Percentiles rank a stretch among this genome's conserved stretches.
phyloP scores from a whole-genome alignment of 2,113 vertebrate genomes.

The Thunnus thynnus region DNA sequence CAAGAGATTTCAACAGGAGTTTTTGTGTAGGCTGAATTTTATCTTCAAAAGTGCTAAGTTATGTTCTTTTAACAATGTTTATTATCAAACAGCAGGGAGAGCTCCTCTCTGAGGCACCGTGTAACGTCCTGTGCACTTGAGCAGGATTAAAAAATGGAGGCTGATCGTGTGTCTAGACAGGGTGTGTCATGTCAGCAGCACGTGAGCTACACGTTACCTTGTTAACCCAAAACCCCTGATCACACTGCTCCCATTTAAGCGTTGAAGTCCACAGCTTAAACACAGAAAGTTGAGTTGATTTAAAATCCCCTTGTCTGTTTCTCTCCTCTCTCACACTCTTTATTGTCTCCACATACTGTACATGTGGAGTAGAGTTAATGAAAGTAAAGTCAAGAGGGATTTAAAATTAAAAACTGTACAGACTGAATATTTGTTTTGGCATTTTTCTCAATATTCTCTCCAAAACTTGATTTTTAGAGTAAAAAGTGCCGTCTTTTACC shows the following conservation, averaged over 20 bases:
- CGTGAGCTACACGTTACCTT: constrained; percentile 10
- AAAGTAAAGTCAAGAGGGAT: too few species aligned
- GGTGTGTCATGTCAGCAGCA: constrained; percentile 39
- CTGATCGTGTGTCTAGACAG: constrained; percentile 59
- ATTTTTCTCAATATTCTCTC: background rate
- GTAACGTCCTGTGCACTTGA: constrained; percentile 38
- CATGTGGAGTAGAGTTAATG: too few species aligned
- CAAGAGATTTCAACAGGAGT: background rate
- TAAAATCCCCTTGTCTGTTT: background rate
- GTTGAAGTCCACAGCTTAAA: background rate
- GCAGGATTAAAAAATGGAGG: constrained; percentile 51
- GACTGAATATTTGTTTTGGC: background rate
- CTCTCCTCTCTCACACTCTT: background rate
- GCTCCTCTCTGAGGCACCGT: constrained; percentile 12
- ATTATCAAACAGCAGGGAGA: constrained; percentile 31
- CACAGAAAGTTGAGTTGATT: background rate
- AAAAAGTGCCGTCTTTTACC: background rate
- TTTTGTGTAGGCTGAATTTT: too few species aligned
- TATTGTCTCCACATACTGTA: too few species aligned
- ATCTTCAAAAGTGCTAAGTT: background rate
- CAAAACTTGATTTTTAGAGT: background rate
- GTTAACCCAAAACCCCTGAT: background rate
- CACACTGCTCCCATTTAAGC: background rate
- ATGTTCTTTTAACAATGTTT: background rate
- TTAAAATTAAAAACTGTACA: background rate